Percentiles rank a stretch among this genome's conserved stretches.
Conservation (phyloP, 2,888 invertebrate genomes). For the Caenorhabditis sp. region DNA sequence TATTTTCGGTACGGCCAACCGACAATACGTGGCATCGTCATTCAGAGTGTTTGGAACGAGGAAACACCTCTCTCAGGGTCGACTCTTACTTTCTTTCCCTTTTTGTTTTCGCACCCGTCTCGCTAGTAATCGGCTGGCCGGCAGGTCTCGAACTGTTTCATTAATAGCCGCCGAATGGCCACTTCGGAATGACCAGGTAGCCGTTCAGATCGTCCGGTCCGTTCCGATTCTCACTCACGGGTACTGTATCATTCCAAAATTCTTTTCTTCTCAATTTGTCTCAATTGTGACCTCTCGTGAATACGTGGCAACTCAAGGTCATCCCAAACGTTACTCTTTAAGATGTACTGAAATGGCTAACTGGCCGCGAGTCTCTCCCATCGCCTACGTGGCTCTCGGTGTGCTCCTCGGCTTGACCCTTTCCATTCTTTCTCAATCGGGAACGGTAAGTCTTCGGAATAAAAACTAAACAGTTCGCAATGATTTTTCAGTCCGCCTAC, state of each 20-base stretch:
- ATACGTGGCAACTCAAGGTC: background rate
- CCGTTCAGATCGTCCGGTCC: too few species aligned
- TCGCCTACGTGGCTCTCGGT: slow-evolving; percentile 71
- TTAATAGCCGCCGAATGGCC: too few species aligned
- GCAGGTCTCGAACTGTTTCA: too few species aligned
- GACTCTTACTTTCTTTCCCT: slow-evolving; percentile 82
- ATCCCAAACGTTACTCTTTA: slow-evolving; percentile 3
- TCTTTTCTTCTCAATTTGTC: background rate
- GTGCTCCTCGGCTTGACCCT: slow-evolving; percentile 73
- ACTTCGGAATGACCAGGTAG: too few species aligned
- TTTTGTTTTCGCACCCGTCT: slow-evolving; percentile 82
- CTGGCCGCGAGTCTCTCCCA: slow-evolving; percentile 66
- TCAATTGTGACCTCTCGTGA: too few species aligned
- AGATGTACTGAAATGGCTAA: slow-evolving; percentile 63
- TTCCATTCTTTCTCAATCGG: slow-evolving; percentile 69
- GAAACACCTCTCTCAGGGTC: background rate
- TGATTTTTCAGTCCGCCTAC: slow-evolving; percentile 56
- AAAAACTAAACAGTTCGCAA: too few species aligned
- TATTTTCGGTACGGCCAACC: slow-evolving; percentile 11
- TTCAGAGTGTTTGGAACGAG: too few species aligned
- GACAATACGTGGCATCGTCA: background rate
- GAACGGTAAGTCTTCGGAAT: slow-evolving; percentile 55
- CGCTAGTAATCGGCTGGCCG: slow-evolving; percentile 63
- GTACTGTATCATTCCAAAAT: too few species aligned
- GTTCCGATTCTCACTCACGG: too few species aligned